Base-by-base conservation (phyloP, 2,888 invertebrate genomes). In the Pristionchus mayeri region DNA sequence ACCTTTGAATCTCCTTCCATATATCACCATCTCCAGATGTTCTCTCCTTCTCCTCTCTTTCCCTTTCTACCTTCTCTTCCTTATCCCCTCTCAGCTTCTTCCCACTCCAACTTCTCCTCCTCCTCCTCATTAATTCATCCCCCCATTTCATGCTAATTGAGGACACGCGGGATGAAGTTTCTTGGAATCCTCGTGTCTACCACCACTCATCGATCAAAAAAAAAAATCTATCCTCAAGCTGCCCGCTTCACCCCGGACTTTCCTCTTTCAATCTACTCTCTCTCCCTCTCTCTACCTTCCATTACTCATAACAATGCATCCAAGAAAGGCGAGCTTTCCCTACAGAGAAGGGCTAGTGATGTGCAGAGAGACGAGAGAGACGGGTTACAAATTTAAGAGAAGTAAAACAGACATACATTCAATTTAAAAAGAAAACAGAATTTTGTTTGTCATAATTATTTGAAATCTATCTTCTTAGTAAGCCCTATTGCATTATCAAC, bases 291-390 rank as follows among this genome's bases (percentile, higher is more conserved):
- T 78, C 50, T 52, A 78, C 52, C 78, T 30, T 78, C 78, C 48
- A 50, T 78, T 34, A 78, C 78, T 50, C 78, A 78, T 50, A 78
- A 50, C 50, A 50, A 78, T 78, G 30, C 48, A 52, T 78, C 71
- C 71, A 71, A 63, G 63, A 34, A 57, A 44, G 48, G 75, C 40
- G 34, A 48, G 44, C 75, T 34, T 27, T 75, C 48, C 27, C 37
- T 27, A 44, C 75, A 63, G 34, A 63, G 63, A 63, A 30, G 18
- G 34, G 30, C 60, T 34, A 13, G 30, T 63, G 63, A 63, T 63
- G 63, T 63, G 63, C 63, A 63, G 34, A 63, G 63, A 63, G 16
- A 30, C 30, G 63, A 34, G 63, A 34, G 30, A 30, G 63, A 63
- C 30, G 30, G 63, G 13, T 6, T 44, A 13, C 7, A 34, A 63